These are phyloP conservation scores for Luehdorfia chinensis DNA, from an alignment of 1,140 invertebrate genomes.

Conservation along the genomic window DNA sequence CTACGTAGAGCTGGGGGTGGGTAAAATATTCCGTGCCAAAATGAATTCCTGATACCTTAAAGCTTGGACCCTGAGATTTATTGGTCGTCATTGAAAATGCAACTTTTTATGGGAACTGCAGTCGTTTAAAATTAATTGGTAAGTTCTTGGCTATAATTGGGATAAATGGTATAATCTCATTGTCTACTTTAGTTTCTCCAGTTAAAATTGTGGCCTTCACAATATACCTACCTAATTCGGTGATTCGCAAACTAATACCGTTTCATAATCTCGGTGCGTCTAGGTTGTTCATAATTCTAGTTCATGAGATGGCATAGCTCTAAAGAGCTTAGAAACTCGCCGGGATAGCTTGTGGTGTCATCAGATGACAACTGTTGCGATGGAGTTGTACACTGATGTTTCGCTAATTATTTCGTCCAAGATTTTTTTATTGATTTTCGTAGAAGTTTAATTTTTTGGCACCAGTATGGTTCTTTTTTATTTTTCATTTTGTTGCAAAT, in stretches of 20 bases:
- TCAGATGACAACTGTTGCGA: background rate
- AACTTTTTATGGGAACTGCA: constrained; percentile 77
- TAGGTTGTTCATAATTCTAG: background rate
- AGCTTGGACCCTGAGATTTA: background rate
- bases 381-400: too few species aligned
- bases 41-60: background rate
- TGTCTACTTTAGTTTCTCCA: constrained; percentile 43
- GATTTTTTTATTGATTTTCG: background rate
- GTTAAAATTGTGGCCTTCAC: too few species aligned
- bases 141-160: constrained; percentile 40
- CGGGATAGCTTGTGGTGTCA: background rate
- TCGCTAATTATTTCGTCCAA: background rate
- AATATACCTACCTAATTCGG: constrained; percentile 13
- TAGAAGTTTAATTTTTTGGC: too few species aligned
- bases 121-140: constrained; percentile 54
- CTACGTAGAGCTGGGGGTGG: background rate
- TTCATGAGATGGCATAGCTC: too few species aligned
- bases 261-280: background rate
- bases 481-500: too few species aligned
- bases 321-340: background rate
- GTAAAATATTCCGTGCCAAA: background rate
- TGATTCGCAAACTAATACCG: constrained; percentile 8
- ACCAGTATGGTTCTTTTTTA: too few species aligned
- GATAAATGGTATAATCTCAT: constrained; percentile 55
- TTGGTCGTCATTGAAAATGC: constrained; percentile 31